phyloP scores from a whole-genome alignment of 2,888 invertebrate genomes.

The Papilio protenor region DNA sequence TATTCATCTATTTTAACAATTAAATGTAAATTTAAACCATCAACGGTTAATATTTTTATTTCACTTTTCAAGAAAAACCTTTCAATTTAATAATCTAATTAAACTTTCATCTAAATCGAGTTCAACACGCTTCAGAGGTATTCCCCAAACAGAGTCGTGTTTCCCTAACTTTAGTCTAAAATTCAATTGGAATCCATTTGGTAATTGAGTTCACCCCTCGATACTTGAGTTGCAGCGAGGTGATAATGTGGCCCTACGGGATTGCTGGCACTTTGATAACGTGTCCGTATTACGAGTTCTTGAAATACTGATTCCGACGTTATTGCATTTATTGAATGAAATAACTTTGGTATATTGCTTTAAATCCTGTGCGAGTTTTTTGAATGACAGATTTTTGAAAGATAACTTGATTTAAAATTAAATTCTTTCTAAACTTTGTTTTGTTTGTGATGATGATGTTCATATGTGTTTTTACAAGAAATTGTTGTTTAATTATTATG shows the following conservation, averaged over 20 bases:
- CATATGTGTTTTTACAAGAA: no score
- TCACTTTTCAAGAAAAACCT: background rate
- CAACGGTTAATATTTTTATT: no score
- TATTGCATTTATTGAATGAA: conserved; percentile 14
- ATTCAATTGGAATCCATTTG: conserved; percentile 68
- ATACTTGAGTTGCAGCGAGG: conserved; percentile 38
- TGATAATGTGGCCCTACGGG: conserved; percentile 43
- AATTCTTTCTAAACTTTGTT: no score
- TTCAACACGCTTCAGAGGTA: conserved; percentile 34
- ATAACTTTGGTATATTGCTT: background rate
- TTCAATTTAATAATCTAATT: conserved; percentile 18
- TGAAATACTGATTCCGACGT: conserved; percentile 29
- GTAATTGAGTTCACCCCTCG: conserved; percentile 68
- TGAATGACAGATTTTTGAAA: no score
- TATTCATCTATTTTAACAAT: no score
- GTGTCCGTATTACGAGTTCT: conserved; percentile 16
- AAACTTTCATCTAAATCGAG: conserved; percentile 22
- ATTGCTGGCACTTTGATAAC: conserved; percentile 39
- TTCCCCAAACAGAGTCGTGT: conserved; percentile 48
- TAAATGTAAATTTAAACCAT: no score
- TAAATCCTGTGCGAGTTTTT: background rate
- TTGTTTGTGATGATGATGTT: no score
- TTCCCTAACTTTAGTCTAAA: conserved; percentile 58
- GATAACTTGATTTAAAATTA: no score
- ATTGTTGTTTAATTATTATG: no score